These are phyloP conservation scores for Myiopsitta monachus DNA, from an alignment of 2,113 vertebrate genomes.

Conservation along the genomic window DNA sequence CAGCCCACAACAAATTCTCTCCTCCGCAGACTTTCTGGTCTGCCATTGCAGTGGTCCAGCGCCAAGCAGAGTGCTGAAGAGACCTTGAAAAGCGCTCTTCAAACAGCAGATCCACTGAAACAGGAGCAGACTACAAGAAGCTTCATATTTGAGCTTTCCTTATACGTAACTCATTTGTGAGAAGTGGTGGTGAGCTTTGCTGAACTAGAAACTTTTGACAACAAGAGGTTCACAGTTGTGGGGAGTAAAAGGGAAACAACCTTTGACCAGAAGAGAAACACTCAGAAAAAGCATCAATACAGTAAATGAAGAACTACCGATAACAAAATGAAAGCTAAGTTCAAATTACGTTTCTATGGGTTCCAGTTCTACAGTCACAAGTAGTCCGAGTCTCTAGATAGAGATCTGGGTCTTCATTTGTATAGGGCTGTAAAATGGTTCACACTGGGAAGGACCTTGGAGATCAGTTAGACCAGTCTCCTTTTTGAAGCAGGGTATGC, in stretches of 20 bases:
- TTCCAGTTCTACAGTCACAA: neutral
- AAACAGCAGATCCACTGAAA: neutral
- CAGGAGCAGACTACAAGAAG: neutral
- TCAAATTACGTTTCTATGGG: neutral
- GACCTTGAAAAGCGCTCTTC: neutral
- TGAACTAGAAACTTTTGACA: neutral
- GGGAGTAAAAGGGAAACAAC: neutral
- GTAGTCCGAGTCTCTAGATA: neutral
- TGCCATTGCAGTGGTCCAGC: neutral
- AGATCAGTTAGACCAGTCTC: neutral
- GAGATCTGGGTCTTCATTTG: neutral
- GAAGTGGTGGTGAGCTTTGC: neutral
- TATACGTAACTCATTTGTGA: neutral
- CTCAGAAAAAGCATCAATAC: neutral
- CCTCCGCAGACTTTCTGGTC: neutral
- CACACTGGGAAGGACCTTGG: neutral
- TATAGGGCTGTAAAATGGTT: neutral
- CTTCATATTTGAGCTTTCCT: neutral
- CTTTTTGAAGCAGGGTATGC: neutral
- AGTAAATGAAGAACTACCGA: neutral
- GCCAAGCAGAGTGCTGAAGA: neutral
- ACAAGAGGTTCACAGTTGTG: neutral
- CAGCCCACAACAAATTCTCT: neutral
- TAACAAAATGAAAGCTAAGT: neutral
- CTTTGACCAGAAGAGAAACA: neutral